Conservation (phyloP, 2,888 invertebrate species). For the Pseudoips prasinana region DNA sequence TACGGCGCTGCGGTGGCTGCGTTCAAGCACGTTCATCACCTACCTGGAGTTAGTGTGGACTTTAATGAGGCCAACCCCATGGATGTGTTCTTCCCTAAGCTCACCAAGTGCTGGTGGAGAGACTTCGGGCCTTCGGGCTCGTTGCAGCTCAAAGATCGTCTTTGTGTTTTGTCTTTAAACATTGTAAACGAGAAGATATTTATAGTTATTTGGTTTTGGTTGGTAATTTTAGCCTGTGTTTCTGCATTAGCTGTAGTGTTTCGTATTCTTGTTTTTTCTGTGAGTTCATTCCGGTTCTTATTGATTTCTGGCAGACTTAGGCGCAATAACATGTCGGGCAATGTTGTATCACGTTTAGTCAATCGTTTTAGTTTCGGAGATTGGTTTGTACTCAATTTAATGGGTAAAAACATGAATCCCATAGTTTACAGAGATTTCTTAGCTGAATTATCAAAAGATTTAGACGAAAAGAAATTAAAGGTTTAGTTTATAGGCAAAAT, state of each 20-base stretch:
- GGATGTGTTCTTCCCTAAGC: conserved; percentile 86
- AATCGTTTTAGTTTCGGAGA: conserved; percentile 84
- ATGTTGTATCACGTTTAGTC: conserved; percentile 76
- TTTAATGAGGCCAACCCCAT: conserved; percentile 82
- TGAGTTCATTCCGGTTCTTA: conserved; percentile 81
- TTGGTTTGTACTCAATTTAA: conserved; percentile 89
- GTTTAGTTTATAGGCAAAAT: conserved; percentile 47
- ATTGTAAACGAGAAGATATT: conserved; percentile 91
- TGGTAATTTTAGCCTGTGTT: conserved; percentile 83
- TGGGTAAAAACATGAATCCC: conserved; percentile 89
- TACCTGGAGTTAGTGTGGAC: conserved; percentile 45
- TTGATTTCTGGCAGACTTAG: conserved; percentile 84
- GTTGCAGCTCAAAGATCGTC: conserved; percentile 80
- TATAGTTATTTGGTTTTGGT: conserved; percentile 88
- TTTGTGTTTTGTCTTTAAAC: conserved; percentile 90
- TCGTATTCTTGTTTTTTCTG: conserved; percentile 80
- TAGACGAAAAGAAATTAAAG: conserved; percentile 53
- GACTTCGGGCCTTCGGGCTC: conserved; percentile 83
- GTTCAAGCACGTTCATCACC: conserved; percentile 61
- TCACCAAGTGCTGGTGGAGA: conserved; percentile 84
- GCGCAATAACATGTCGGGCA: conserved; percentile 61
- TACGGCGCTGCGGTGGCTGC: conserved; percentile 82
- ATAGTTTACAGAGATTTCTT: conserved; percentile 85
- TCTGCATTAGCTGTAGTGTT: conserved; percentile 85
- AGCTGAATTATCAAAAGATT: conserved; percentile 69